These are phyloP conservation scores for Odobenus rosmarus DNA, from an alignment of 2,113 vertebrate genomes.

Conservation along the genomic window DNA sequence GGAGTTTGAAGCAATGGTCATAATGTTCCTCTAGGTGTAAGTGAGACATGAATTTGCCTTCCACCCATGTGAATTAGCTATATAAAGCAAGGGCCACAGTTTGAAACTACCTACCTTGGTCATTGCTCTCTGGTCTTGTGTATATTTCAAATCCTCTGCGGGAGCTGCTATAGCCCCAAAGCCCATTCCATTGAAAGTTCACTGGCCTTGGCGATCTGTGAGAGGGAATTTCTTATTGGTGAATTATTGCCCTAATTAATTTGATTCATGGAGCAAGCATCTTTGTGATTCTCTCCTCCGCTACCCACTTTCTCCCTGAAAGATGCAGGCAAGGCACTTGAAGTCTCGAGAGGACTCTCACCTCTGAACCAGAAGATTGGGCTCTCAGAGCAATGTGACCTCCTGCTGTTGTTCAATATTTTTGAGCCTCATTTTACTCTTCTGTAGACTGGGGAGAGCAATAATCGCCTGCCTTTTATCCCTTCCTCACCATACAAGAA, in stretches of 20 bases:
- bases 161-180: background rate
- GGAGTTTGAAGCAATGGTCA: conserved; percentile 11
- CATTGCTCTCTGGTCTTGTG: background rate
- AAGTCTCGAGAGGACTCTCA: background rate
- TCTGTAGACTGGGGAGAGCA: background rate
- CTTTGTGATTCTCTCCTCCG: background rate
- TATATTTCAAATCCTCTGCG: background rate
- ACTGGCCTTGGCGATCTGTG: background rate
- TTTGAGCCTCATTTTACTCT: background rate
- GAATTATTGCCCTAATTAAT: background rate
- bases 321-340: background rate
- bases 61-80: background rate
- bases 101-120: background rate
- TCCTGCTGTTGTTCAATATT: background rate
- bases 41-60: background rate
- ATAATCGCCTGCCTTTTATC: background rate
- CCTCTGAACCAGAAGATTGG: background rate
- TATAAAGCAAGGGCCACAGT: background rate
- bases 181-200: conserved; percentile 31
- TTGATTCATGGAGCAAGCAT: background rate
- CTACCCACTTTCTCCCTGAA: rapidly evolving
- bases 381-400: background rate
- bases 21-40: conserved; percentile 60
- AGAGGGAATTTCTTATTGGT: background rate
- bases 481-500: background rate